Conservation (phyloP, 2,797 vertebrate species). For the Synaphobranchus kaupii region DNA sequence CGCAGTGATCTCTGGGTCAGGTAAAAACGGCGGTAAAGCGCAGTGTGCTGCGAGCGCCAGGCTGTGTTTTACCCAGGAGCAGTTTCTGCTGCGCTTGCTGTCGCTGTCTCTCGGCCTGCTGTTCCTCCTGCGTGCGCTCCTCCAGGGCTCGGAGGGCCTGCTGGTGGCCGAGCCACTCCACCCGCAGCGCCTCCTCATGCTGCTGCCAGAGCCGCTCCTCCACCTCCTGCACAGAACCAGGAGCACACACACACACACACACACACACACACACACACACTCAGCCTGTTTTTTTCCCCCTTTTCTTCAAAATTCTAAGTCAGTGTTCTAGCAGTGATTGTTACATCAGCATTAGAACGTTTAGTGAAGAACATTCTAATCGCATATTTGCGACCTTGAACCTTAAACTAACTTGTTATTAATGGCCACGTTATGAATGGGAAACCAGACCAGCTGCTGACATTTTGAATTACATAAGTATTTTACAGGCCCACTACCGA, state of each 20-base stretch:
- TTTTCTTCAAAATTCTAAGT: no score
- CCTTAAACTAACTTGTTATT: not conserved
- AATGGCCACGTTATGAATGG: not conserved
- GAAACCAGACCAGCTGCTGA: not conserved
- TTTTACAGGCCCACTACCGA: not conserved
- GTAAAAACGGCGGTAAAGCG: not conserved
- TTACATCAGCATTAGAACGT: no score
- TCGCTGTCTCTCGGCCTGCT: conserved; percentile 79
- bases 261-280: not conserved
- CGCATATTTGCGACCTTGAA: not conserved
- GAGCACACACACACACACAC: not conserved
- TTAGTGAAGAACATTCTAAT: not conserved
- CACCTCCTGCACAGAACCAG: conserved; percentile 17
- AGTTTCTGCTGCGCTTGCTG: conserved; percentile 80
- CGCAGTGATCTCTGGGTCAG: not conserved
- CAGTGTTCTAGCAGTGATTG: no score
- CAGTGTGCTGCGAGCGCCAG: not conserved
- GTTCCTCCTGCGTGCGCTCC: conserved; percentile 79
- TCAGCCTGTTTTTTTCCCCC: no score
- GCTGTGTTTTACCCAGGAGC: conserved; percentile 69
- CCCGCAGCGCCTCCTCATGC: conserved; percentile 21
- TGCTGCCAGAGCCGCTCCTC: conserved; percentile 10
- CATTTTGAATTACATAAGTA: not conserved
- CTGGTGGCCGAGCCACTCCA: conserved; percentile 73
- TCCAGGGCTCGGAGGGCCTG: conserved; percentile 79